Conservation (phyloP, 2,888 invertebrate species). For the Craniophora ligustri region DNA sequence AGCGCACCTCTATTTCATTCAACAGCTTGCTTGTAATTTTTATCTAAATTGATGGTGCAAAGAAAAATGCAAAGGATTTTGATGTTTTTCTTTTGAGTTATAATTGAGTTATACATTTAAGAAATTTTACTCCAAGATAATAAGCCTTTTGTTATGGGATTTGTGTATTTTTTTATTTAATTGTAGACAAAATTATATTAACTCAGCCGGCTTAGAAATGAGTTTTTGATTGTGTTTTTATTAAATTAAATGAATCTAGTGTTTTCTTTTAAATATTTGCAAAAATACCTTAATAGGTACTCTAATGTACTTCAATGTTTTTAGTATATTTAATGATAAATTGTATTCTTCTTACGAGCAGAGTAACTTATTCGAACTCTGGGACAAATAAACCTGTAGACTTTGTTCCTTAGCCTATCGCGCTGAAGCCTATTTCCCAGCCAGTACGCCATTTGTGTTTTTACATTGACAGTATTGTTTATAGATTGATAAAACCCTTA, state of each 20-base stretch:
- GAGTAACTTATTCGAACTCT: no score
- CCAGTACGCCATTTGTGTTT: no score
- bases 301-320: no score
- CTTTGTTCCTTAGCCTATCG: no score
- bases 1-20: slow-evolving; percentile 2
- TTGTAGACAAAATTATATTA: slow-evolving; percentile 4
- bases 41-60: slow-evolving; percentile 14
- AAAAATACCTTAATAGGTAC: no score
- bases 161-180: slow-evolving; percentile 20
- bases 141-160: slow-evolving; percentile 29
- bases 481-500: slow-evolving; percentile 9
- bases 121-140: slow-evolving; percentile 26
- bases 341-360: no score
- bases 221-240: not conserved
- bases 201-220: slow-evolving; percentile 6
- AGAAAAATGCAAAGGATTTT: slow-evolving; percentile 37
- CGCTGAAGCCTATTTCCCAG: no score
- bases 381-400: no score
- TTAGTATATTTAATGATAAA: no score
- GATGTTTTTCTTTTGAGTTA: slow-evolving; percentile 19
- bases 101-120: slow-evolving; percentile 35
- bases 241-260: no score
- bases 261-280: no score
- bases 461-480: no score
- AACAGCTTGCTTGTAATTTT: slow-evolving; percentile 19